Evolutionary conservation across 2,888 invertebrate genomes (phyloP), one percentile per base, ranked within the genome.

Genomic region (Ichneumoninae sp.): DNA sequence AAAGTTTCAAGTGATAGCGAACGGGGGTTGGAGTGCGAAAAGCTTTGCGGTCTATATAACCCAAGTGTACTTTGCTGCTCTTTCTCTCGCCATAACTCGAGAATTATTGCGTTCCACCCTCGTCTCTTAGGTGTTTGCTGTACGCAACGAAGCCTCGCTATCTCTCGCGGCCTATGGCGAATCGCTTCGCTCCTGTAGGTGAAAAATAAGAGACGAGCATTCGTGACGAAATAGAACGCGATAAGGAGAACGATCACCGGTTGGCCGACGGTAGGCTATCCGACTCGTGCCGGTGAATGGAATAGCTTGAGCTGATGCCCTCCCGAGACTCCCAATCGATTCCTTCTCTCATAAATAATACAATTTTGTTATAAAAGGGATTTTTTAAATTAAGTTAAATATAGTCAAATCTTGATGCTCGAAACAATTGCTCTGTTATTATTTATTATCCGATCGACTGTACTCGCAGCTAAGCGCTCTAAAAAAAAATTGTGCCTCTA

Each of bases 1-100:
- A 84, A 84, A 84, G 84, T 84, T 84, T 84, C 84, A 72, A 84
- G 82, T 82, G 84, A 84, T 84, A 84, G 84, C 69, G 50, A 52
- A 80, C 75, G 52, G 60, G 74, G 69, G 68, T 52, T 75, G 79
- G 44, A 66, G 75, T 47, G 50, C 22, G 70, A 47, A 68, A 54
- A 44, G 62, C 33, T 36, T 74, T 62, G 62, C 47, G 47, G 65
- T 65, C 33, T 75, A 65, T 65, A 47, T 19, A 50, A n/a, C n/a
- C 36, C 13, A 3, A 26, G 65, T 80, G 76, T 57, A 66, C 52
- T 52, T 71, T 72, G 57, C 76, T 68, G 33, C 68, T 82, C 79
- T 71, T 75, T 82, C 79, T 76, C 75, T 60, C 79, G 68, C 79
- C 82, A 82, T 82, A 80, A 84, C 82, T 60, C 72, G 76, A 84